Evolutionary conservation across 2,797 vertebrate genomes (phyloP).

Genomic region (Characodon lateralis): DNA sequence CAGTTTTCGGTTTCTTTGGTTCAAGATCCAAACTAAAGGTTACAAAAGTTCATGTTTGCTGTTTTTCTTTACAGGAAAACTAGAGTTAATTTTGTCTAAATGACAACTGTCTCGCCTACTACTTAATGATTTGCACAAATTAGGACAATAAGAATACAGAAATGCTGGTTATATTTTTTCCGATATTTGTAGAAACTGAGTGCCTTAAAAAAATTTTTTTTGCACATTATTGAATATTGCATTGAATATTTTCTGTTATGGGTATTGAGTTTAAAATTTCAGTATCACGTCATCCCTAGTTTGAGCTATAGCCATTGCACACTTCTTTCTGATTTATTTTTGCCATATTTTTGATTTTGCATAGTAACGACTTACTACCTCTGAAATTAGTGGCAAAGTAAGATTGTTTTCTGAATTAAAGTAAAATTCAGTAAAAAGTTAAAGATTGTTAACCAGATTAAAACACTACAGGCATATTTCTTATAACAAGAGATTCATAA

Average conservation of each 20-base stretch:
- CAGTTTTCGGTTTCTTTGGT: not conserved
- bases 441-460: too few species aligned
- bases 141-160: not conserved
- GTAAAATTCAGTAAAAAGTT: not conserved
- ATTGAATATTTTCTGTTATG: not conserved
- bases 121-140: not conserved
- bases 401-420: not conserved
- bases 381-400: not conserved
- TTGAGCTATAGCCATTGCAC: not conserved
- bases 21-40: not conserved
- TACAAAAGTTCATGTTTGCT: not conserved
- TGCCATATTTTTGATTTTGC: not conserved
- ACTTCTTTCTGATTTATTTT: not conserved
- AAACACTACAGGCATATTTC: too few species aligned
- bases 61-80: not conserved
- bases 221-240: not conserved
- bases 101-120: not conserved
- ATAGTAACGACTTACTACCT: not conserved
- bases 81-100: not conserved
- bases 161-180: not conserved
- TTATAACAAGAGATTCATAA: too few species aligned
- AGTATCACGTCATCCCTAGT: not conserved
- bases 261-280: not conserved
- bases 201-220: not conserved
- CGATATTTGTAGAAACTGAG: not conserved